Evolutionary conservation across 2,113 vertebrate species (phyloP).

Genomic region (Epinephelus moara): DNA sequence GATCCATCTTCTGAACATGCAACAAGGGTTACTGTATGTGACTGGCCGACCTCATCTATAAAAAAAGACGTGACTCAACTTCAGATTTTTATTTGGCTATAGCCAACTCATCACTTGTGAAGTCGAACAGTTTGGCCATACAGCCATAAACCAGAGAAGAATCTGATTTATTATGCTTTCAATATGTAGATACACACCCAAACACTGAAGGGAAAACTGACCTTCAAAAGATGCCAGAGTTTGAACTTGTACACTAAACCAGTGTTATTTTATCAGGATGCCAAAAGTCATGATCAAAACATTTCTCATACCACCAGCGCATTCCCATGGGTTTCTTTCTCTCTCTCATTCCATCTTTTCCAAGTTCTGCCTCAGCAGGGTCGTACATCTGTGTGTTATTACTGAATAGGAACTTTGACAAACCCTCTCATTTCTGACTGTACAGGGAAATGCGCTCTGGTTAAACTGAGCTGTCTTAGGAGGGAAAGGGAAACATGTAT

Average conservation of each 20-base stretch:
- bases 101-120: conserved; percentile 1
- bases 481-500: conserved; percentile 23
- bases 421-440: conserved; percentile 42
- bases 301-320: conserved; percentile 26
- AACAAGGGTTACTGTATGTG: background rate
- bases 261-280: conserved; percentile 31
- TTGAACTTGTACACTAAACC: conserved; percentile 6
- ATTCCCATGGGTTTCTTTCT: conserved; percentile 33
- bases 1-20: conserved; percentile 34
- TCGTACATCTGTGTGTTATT: conserved; percentile 68
- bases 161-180: conserved; percentile 13
- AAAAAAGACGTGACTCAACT: conserved; percentile 1
- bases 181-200: conserved; percentile 13
- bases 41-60: background rate
- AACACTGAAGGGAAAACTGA: conserved; percentile 21
- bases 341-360: conserved; percentile 17
- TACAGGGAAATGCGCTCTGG: conserved; percentile 16
- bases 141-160: conserved; percentile 24
- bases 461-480: conserved; percentile 40
- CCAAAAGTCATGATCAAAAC: conserved; percentile 47
- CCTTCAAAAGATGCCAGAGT: conserved; percentile 45
- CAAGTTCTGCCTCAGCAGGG: conserved; percentile 34
- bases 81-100: conserved; percentile 1
- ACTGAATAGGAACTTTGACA: conserved; percentile 51
- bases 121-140: conserved; percentile 10